These are phyloP conservation scores for Cistogaster globosa DNA, from an alignment of 2,888 invertebrate genomes.

Conservation along the genomic window DNA sequence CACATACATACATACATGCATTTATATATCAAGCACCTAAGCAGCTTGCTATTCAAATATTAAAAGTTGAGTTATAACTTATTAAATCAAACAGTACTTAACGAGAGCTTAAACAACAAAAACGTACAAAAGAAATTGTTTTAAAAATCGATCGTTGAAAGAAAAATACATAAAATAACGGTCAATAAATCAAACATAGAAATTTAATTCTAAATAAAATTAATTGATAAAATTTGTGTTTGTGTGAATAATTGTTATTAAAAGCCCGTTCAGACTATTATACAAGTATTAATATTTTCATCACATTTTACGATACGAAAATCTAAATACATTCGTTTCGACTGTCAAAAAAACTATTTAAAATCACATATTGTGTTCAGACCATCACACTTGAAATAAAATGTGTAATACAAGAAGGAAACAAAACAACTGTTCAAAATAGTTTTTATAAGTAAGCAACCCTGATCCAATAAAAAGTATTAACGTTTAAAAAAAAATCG, in stretches of 20 bases:
- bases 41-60: constrained; percentile 28
- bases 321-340: no score
- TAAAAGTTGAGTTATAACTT: constrained; percentile 50
- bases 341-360: no score
- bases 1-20: background rate
- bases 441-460: no score
- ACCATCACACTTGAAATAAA: no score
- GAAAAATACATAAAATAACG: constrained; percentile 26
- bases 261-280: no score
- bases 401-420: no score
- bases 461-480: no score
- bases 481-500: no score
- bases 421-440: no score
- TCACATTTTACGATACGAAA: no score
- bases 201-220: constrained; percentile 25
- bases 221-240: constrained; percentile 32
- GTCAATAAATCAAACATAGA: constrained; percentile 22
- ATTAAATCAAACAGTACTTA: constrained; percentile 23
- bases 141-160: background rate
- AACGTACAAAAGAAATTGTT: constrained; percentile 21
- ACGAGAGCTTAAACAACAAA: constrained; percentile 51
- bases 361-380: no score
- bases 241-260: constrained; percentile 20
- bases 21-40: constrained; percentile 7
- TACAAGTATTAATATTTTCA: no score